Conservation (phyloP, 2,888 invertebrate species). For the Idaea straminata region DNA sequence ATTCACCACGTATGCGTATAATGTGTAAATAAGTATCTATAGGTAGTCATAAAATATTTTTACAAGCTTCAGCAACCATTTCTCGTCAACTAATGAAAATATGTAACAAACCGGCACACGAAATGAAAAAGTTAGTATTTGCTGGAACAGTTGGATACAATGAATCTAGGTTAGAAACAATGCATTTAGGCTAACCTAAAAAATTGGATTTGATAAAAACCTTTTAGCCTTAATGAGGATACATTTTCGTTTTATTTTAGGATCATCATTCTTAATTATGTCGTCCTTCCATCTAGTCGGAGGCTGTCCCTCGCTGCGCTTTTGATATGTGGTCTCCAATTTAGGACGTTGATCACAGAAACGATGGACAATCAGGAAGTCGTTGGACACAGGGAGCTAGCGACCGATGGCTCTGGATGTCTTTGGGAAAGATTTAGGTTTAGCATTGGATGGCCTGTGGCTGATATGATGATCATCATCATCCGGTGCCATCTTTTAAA, state of each 20-base stretch:
- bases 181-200: conserved; percentile 22
- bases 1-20: not conserved
- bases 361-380: no score
- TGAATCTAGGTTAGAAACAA: conserved; percentile 27
- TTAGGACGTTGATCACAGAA: not conserved
- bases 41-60: conserved; percentile 28
- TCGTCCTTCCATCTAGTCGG: not conserved
- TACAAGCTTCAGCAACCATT: conserved; percentile 31
- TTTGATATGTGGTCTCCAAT: not conserved
- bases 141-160: conserved; percentile 23
- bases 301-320: not conserved
- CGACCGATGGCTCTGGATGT: no score
- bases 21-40: not conserved
- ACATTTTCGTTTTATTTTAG: not conserved
- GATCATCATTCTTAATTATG: not conserved
- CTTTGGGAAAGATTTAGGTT: no score
- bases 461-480: no score
- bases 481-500: no score
- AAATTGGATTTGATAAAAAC: not conserved
- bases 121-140: conserved; percentile 36
- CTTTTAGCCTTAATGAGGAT: not conserved
- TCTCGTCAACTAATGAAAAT: conserved; percentile 41
- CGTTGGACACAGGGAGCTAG: no score
- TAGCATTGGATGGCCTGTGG: no score
- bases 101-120: conserved; percentile 35